phyloP scores from a whole-genome alignment of 2,113 vertebrate genomes.

The Pongo abelii region DNA sequence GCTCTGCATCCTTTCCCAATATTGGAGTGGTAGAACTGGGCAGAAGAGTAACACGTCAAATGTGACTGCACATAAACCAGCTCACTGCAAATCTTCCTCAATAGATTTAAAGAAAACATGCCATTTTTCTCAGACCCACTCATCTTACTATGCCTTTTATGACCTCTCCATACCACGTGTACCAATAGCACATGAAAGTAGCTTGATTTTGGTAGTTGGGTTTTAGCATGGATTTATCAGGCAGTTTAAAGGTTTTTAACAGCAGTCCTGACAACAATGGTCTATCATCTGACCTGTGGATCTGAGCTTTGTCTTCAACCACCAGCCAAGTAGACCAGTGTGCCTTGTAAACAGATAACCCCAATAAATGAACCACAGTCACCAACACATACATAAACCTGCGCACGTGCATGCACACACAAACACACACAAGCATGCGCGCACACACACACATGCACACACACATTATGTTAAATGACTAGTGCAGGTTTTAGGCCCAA shows the following conservation, averaged over 20 bases:
- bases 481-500: not conserved
- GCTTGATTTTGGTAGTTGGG: not conserved
- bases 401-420: not conserved
- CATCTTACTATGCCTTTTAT: not conserved
- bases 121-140: not conserved
- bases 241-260: not conserved
- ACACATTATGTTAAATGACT: not conserved
- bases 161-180: rapidly evolving
- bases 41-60: not conserved
- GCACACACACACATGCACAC: not conserved
- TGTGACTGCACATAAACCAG: not conserved
- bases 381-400: not conserved
- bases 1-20: no score
- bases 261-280: not conserved
- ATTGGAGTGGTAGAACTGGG: not conserved
- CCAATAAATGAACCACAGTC: not conserved
- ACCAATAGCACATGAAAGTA: rapidly evolving
- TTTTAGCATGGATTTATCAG: not conserved
- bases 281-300: not conserved
- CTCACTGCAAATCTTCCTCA: not conserved
- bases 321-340: not conserved
- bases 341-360: not conserved
- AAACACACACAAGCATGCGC: no score
- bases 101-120: not conserved
- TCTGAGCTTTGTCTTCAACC: not conserved